Conservation (phyloP, 2,797 vertebrate genomes). For the Discoglossus pictus region DNA sequence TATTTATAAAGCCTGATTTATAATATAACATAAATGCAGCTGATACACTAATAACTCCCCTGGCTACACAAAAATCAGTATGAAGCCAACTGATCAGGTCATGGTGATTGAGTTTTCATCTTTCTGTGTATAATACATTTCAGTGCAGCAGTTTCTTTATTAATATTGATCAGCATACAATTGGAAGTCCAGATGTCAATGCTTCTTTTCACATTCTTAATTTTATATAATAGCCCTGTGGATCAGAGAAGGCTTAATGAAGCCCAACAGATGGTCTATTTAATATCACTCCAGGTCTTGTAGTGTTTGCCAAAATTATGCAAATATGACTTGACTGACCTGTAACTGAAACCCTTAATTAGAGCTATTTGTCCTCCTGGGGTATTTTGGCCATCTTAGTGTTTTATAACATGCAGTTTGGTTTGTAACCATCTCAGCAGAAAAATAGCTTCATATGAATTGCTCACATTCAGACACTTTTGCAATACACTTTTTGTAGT, state of each 20-base stretch:
- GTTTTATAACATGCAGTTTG: conserved; percentile 38
- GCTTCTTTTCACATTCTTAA: conserved; percentile 59
- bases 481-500: conserved; percentile 6
- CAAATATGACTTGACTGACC: conserved; percentile 69
- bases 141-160: conserved; percentile 67
- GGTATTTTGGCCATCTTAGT: conserved; percentile 53
- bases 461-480: too few relatives aligned
- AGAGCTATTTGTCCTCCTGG: conserved; percentile 62
- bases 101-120: too few relatives aligned
- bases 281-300: conserved; percentile 70
- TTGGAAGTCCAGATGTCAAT: conserved; percentile 70
- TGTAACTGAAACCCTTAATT: conserved; percentile 74
- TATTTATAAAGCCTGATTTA: too few relatives aligned
- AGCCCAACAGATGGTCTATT: conserved; percentile 77
- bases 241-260: conserved; percentile 72
- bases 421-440: conserved; percentile 25
- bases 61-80: too few relatives aligned
- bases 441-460: neutral
- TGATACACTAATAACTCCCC: too few relatives aligned
- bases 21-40: too few relatives aligned
- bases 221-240: conserved; percentile 71
- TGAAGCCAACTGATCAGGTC: too few relatives aligned
- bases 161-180: conserved; percentile 73
- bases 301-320: conserved; percentile 70
- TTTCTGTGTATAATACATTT: too few relatives aligned